These are phyloP conservation scores for Maylandia zebra DNA, from an alignment of 2,113 vertebrate species.

Conservation along the genomic window DNA sequence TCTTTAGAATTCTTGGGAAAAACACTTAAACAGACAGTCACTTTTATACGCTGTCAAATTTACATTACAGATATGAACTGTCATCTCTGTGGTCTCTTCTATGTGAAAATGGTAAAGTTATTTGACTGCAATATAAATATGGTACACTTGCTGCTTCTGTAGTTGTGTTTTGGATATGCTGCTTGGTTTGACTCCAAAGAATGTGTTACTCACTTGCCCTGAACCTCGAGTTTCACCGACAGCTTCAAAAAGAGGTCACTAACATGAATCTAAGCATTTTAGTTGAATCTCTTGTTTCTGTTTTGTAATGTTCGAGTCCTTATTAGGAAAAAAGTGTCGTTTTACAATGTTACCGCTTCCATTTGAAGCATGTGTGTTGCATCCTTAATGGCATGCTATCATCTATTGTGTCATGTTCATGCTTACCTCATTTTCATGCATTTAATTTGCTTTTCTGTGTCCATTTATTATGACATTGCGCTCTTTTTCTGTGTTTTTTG, in stretches of 20 bases:
- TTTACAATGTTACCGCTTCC: background rate
- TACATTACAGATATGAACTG: background rate
- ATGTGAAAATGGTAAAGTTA: background rate
- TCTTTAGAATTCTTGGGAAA: background rate
- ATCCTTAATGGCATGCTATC: background rate
- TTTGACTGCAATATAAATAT: background rate
- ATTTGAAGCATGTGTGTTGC: background rate
- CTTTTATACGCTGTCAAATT: background rate
- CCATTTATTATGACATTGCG: constrained; percentile 34
- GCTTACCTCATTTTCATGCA: constrained; percentile 17
- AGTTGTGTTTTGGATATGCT: background rate
- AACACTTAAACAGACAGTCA: background rate
- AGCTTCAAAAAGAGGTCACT: background rate
- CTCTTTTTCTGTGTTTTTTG: constrained; percentile 32
- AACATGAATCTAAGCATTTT: background rate
- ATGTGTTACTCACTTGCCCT: background rate
- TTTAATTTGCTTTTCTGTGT: constrained; percentile 25
- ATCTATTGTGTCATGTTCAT: constrained; percentile 2
- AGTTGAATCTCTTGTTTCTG: background rate
- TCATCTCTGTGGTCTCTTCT: background rate
- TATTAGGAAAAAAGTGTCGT: background rate
- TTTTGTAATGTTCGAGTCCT: background rate
- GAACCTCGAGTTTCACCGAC: background rate
- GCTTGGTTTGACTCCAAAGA: background rate
- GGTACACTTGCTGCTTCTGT: background rate